Evolutionary conservation across 1,140 invertebrate species (phyloP).

Genomic region (Lordiphosa clarofinis): DNA sequence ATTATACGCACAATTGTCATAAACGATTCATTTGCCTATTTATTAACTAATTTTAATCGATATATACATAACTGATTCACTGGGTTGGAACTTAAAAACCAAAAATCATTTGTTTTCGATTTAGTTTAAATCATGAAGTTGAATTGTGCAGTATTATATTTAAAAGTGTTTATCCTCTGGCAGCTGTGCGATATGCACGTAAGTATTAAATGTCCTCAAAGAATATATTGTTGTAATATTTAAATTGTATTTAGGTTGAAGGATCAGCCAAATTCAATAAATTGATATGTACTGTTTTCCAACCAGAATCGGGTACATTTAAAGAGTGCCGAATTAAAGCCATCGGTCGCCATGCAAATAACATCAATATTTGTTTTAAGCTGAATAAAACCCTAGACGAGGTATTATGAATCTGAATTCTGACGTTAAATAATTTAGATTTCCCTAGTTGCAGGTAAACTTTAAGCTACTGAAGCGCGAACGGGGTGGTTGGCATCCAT

Average conservation of each 20-base stretch:
- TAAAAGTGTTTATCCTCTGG: too few species aligned
- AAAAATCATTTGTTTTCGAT: too few species aligned
- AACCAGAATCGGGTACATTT: not conserved
- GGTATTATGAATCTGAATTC: not conserved
- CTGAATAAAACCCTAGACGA: conserved; percentile 22
- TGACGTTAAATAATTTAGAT: too few species aligned
- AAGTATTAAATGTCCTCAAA: too few species aligned
- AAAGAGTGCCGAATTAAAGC: conserved; percentile 30
- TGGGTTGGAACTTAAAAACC: too few species aligned
- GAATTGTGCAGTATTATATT: too few species aligned
- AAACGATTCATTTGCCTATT: too few species aligned
- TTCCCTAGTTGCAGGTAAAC: not conserved
- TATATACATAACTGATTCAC: too few species aligned
- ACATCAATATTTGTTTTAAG: conserved; percentile 4
- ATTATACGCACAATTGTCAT: too few species aligned
- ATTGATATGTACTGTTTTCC: not conserved
- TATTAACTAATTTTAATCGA: too few species aligned
- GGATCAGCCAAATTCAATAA: conserved; percentile 24
- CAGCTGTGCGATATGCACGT: too few species aligned
- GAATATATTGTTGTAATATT: not conserved
- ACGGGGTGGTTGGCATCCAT: conserved; percentile 41
- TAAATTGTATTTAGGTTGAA: not conserved
- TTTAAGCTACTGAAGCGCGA: conserved; percentile 22
- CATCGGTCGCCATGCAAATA: conserved; percentile 26
- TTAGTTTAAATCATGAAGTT: too few species aligned